Evolutionary conservation across 2,797 vertebrate species (phyloP).

Genomic region (Petrocephalus schoutedeni): DNA sequence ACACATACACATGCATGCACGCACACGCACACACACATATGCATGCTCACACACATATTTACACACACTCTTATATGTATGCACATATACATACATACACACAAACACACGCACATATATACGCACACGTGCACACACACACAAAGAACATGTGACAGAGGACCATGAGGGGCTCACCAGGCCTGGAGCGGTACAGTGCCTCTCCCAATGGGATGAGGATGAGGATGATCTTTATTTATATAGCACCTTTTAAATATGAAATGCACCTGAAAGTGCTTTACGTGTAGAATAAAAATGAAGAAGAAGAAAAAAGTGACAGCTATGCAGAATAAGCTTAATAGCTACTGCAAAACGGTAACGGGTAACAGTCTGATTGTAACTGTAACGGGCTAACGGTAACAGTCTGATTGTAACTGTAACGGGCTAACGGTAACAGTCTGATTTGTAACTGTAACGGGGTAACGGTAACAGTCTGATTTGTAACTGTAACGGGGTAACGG

Average conservation of each 20-base stretch:
- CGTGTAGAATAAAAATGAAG: neutral
- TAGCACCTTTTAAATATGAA: neutral
- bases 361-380: too few species aligned
- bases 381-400: too few species aligned
- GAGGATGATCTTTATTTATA: neutral
- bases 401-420: too few species aligned
- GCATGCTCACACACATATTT: neutral
- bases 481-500: too few species aligned
- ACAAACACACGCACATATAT: neutral
- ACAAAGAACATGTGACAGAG: neutral
- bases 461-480: too few species aligned
- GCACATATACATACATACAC: too few species aligned
- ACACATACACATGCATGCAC: neutral
- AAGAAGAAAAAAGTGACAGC: too few species aligned
- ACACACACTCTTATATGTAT: neutral
- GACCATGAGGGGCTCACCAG: neutral
- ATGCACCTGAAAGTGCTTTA: neutral
- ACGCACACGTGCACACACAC: too few species aligned
- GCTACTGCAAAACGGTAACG: too few species aligned
- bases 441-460: too few species aligned
- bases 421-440: too few species aligned
- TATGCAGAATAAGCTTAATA: too few species aligned
- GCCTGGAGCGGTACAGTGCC: neutral
- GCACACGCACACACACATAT: neutral
- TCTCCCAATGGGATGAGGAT: neutral